Conservation (phyloP, 2,113 vertebrate species). For the Geococcyx californianus region DNA sequence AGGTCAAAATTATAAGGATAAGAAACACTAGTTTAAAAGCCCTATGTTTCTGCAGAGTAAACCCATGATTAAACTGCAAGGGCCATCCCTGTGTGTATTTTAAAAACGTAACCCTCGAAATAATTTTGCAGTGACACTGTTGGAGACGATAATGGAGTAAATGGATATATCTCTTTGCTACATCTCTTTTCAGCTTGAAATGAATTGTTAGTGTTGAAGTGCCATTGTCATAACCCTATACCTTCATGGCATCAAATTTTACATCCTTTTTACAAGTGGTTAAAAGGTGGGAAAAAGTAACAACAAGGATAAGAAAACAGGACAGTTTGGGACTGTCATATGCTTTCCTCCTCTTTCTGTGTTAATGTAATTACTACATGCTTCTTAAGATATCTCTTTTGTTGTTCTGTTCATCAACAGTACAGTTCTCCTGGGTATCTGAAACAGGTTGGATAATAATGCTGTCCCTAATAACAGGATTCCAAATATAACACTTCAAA, state of each 20-base stretch:
- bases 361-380: background rate
- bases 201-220: background rate
- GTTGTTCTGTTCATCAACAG: background rate
- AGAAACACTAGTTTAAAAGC: background rate
- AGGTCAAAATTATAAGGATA: background rate
- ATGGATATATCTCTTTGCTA: background rate
- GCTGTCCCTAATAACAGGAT: background rate
- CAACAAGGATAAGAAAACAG: background rate
- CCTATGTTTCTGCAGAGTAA: background rate
- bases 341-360: background rate
- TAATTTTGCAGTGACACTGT: background rate
- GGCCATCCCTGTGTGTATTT: background rate
- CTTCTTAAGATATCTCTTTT: background rate
- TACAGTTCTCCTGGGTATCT: background rate
- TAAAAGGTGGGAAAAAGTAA: background rate
- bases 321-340: background rate
- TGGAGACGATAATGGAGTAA: background rate
- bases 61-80: background rate
- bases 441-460: background rate
- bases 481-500: background rate
- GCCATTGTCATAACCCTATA: background rate
- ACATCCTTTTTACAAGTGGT: background rate
- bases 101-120: background rate
- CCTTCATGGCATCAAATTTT: background rate
- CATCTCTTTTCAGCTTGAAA: background rate